phyloP scores from a whole-genome alignment of 2,888 invertebrate genomes.

The Chrysina gloriosa region DNA sequence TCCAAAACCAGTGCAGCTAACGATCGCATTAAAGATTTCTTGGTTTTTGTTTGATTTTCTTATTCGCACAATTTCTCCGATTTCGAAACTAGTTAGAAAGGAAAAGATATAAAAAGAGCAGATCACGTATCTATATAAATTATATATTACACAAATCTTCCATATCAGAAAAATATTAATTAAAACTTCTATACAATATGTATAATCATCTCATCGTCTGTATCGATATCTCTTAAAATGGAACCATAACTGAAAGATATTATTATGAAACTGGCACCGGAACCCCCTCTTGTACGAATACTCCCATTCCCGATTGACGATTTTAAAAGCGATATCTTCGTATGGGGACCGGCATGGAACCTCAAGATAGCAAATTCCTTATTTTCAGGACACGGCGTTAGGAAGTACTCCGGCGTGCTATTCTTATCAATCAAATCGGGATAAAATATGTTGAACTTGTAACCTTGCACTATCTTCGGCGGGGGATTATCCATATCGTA shows the following conservation, averaged over 20 bases:
- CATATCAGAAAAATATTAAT: background rate
- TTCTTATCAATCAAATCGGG: constrained; percentile 97
- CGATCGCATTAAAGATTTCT: too few species aligned
- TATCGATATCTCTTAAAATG: constrained; percentile 99
- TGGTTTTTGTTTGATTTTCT: too few species aligned
- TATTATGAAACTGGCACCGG: constrained; percentile 99
- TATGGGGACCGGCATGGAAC: constrained; percentile 99
- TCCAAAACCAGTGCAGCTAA: too few species aligned
- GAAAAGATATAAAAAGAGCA: too few species aligned
- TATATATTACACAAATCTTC: too few species aligned
- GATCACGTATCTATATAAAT: too few species aligned
- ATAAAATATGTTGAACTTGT: constrained; percentile 99
- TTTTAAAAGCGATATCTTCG: constrained; percentile 98
- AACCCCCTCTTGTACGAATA: constrained; percentile 98
- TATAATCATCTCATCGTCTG: constrained; percentile 63
- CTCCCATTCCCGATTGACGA: constrained; percentile 99
- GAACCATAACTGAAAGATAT: constrained; percentile 99
- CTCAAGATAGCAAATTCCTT: constrained; percentile 93
- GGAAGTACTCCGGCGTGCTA: constrained; percentile 91
- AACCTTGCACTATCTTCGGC: constrained; percentile 99
- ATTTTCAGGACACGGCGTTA: constrained; percentile 92
- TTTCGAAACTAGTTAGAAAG: too few species aligned
- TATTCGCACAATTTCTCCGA: too few species aligned
- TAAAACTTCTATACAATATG: background rate
- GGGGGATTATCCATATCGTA: constrained; percentile 99